Percentiles rank a stretch among this genome's conserved stretches.
Evolutionary conservation across 2,113 vertebrate species (phyloP).

Genomic region (Siniperca knerii): DNA sequence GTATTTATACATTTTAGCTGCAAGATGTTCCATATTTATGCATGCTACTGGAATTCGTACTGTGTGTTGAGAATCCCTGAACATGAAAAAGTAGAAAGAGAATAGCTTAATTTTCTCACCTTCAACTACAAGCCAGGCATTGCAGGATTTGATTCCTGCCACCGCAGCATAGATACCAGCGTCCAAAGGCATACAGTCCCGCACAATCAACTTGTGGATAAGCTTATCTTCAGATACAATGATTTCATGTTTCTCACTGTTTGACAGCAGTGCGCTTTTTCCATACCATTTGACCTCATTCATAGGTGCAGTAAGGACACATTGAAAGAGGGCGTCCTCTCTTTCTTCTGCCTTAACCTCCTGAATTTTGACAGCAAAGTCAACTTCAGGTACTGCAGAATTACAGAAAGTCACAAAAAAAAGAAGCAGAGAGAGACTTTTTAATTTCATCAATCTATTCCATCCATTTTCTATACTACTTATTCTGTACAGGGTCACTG

Average conservation of each 20-base stretch:
- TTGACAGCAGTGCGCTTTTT: constrained; percentile 77
- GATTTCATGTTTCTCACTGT: constrained; percentile 83
- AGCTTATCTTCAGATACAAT: constrained; percentile 86
- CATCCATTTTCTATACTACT: background rate
- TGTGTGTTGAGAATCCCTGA: background rate
- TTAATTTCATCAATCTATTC: background rate
- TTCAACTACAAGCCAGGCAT: constrained; percentile 90
- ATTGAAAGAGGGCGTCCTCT: constrained; percentile 85
- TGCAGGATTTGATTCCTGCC: constrained; percentile 86
- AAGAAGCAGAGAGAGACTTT: background rate
- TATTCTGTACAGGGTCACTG: background rate
- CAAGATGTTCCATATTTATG: background rate
- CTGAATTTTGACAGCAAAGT: constrained; percentile 84
- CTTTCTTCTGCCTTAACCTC: constrained; percentile 85
- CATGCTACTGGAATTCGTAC: background rate
- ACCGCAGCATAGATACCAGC: constrained; percentile 88
- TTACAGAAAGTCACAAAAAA: constrained; percentile 23
- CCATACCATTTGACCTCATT: constrained; percentile 84
- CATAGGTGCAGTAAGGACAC: constrained; percentile 84
- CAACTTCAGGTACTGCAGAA: constrained; percentile 84
- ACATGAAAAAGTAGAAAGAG: background rate
- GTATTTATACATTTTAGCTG: background rate
- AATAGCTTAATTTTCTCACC: constrained; percentile 78
- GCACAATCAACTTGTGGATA: constrained; percentile 87
- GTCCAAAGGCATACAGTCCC: constrained; percentile 83